Evolutionary conservation across 2,113 vertebrate genomes (phyloP).

Genomic region (Clarias magur): DNA sequence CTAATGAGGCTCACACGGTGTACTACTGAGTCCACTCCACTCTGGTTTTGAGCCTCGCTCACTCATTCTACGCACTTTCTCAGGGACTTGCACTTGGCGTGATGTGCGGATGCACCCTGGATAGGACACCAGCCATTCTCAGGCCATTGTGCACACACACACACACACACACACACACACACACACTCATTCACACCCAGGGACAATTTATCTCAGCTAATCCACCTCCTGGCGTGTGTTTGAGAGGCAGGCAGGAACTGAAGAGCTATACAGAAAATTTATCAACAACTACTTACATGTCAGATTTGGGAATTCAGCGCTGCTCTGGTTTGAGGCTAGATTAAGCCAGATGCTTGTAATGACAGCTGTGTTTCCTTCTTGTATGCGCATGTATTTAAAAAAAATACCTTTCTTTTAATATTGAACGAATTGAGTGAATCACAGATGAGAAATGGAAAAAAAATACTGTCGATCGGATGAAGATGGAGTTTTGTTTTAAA

Average conservation of each 20-base stretch:
- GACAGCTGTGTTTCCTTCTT: neutral
- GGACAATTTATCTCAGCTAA: neutral
- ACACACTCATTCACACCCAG: neutral
- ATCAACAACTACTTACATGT: neutral
- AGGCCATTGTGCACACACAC: neutral
- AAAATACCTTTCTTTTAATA: neutral
- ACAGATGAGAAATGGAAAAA: too few species aligned
- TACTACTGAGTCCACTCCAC: neutral
- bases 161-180: neutral
- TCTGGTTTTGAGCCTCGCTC: neutral
- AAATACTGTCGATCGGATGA: too few species aligned
- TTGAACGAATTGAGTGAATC: too few species aligned
- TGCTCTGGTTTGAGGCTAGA: neutral
- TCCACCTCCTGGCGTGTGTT: neutral
- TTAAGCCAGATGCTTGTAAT: neutral
- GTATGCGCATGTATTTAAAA: neutral
- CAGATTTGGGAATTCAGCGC: neutral
- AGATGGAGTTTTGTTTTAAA: too few species aligned
- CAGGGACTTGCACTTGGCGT: neutral
- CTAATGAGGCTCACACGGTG: neutral
- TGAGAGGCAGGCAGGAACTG: neutral
- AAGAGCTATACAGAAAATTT: neutral
- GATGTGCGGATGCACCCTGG: neutral
- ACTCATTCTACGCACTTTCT: neutral
- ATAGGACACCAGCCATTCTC: neutral